Percentiles rank a stretch among this genome's conserved stretches.
Evolutionary conservation across 2,797 vertebrate species (phyloP).

Genomic region (Pygocentrus nattereri): DNA sequence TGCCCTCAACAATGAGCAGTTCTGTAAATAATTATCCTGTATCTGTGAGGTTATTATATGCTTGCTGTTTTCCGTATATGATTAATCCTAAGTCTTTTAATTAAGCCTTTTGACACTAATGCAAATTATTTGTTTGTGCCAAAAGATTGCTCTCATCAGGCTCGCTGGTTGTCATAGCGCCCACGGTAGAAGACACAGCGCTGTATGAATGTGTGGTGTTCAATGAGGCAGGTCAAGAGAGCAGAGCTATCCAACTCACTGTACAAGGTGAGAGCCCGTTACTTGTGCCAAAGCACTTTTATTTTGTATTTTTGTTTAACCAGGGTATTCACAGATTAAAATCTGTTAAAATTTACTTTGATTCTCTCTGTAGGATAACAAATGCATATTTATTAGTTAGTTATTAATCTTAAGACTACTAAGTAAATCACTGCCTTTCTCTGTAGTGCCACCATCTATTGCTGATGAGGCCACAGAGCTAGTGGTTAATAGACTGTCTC

Average conservation of each 20-base stretch:
- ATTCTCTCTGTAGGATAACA: neutral
- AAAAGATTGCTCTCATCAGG: conserved; percentile 92
- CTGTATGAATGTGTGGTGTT: conserved; percentile 88
- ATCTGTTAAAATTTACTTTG: neutral
- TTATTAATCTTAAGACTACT: neutral
- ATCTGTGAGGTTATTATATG: neutral
- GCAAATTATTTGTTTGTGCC: neutral
- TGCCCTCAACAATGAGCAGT: neutral
- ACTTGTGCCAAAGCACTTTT: neutral
- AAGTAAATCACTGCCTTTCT: neutral
- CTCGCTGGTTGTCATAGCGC: conserved; percentile 92
- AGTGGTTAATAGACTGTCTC: conserved; percentile 85
- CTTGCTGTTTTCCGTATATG: too few relatives aligned
- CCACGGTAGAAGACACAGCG: conserved; percentile 91
- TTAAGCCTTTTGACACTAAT: neutral
- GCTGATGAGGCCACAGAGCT: conserved; percentile 92
- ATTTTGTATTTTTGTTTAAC: too few relatives aligned
- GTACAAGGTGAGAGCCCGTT: conserved; percentile 85
- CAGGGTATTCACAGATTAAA: too few relatives aligned
- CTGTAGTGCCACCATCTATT: conserved; percentile 92
- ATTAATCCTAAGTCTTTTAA: too few relatives aligned
- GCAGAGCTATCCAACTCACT: conserved; percentile 83
- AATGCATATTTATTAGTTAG: neutral
- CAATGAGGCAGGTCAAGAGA: conserved; percentile 89
- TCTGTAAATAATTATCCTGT: neutral